These are phyloP conservation scores for Sylvilagus floridanus DNA, from an alignment of 2,797 vertebrate species.

Conservation along the genomic window DNA sequence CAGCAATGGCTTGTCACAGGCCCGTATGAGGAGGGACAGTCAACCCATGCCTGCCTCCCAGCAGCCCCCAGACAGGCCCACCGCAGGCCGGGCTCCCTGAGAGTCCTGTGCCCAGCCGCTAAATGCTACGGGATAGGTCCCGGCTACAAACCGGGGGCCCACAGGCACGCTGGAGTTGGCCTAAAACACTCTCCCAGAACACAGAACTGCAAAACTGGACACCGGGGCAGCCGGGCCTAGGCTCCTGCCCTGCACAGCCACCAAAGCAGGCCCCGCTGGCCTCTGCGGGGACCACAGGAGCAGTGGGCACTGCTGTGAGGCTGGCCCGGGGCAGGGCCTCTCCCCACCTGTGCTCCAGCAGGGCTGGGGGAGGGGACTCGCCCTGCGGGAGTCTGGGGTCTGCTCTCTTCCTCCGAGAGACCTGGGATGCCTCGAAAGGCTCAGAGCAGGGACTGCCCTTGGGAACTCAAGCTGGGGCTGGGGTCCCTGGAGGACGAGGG, in stretches of 20 bases:
- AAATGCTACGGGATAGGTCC: background rate
- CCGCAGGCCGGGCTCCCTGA: no score
- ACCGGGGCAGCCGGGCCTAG: fast-evolving
- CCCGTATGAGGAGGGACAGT: no score
- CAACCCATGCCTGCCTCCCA: no score
- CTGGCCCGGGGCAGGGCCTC: background rate
- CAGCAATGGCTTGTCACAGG: no score
- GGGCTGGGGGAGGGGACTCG: background rate
- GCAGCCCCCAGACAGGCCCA: background rate
- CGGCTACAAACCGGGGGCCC: background rate
- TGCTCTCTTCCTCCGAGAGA: background rate
- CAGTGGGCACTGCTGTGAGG: no score
- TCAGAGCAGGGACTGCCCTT: background rate
- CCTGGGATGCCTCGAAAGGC: background rate
- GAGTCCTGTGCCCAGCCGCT: background rate
- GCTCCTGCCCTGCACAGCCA: background rate
- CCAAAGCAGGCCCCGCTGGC: background rate
- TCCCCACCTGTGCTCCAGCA: background rate
- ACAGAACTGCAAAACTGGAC: background rate
- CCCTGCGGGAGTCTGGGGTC: background rate
- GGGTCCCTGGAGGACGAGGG: background rate
- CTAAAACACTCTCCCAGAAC: fast-evolving
- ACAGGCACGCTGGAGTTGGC: background rate
- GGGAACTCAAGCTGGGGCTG: background rate
- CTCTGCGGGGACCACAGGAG: no score